phyloP scores from a whole-genome alignment of 2,888 invertebrate species.

The Drosophila pegasa region DNA sequence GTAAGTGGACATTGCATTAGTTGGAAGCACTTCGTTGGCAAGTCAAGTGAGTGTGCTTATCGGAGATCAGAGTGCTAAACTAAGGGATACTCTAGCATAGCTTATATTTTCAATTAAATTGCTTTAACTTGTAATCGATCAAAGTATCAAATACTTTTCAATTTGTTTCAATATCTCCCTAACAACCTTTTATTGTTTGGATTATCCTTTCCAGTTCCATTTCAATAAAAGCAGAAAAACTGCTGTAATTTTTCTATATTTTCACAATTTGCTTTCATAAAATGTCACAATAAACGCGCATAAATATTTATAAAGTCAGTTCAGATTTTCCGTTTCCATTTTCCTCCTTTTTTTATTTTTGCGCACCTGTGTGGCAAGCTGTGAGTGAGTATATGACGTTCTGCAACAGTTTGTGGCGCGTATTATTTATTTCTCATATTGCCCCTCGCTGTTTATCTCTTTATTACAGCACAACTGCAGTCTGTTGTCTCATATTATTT shows the following conservation, averaged over 20 bases:
- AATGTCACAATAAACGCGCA: conserved; percentile 9
- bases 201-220: neutral
- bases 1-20: conserved; percentile 7
- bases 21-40: neutral
- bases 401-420: conserved; percentile 36
- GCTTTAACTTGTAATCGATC: too few species aligned
- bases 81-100: neutral
- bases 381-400: conserved; percentile 17
- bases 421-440: conserved; percentile 46
- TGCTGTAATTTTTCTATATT: neutral
- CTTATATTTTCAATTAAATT: too few species aligned
- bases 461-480: conserved; percentile 47
- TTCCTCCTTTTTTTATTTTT: conserved; percentile 4
- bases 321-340: neutral
- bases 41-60: neutral
- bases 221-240: neutral
- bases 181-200: too few species aligned
- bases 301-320: conserved; percentile 33
- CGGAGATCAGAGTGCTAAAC: too few species aligned
- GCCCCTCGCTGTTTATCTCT: conserved; percentile 40
- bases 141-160: too few species aligned
- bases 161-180: too few species aligned
- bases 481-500: conserved; percentile 59
- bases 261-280: conserved; percentile 6
- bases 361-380: conserved; percentile 16